Percentiles rank a stretch among this genome's conserved stretches.
These are phyloP conservation scores for Elysia chlorotica DNA, from an alignment of 1,140 invertebrate genomes.

Conservation along the genomic window DNA sequence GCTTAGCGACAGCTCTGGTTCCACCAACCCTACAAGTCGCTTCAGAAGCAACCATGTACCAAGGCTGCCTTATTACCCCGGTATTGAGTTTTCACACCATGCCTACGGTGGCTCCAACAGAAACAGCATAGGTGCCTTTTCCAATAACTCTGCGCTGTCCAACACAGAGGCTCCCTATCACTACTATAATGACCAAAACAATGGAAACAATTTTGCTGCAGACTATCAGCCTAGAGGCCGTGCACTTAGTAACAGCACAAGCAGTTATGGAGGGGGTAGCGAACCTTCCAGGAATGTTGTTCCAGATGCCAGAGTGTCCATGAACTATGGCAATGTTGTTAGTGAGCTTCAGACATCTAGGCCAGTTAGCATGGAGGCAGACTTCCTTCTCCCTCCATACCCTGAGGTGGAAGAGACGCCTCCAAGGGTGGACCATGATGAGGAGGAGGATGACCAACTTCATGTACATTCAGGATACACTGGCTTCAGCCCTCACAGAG, in stretches of 20 bases:
- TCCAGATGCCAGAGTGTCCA: neutral
- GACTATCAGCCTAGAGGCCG: neutral
- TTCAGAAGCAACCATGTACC: slow-evolving; percentile 13
- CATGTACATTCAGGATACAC: slow-evolving; percentile 1
- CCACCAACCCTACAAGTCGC: too few species aligned
- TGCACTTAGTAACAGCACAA: neutral
- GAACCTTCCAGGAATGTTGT: neutral
- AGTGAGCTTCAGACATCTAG: slow-evolving; percentile 4
- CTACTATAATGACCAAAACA: neutral
- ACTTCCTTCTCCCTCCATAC: slow-evolving; percentile 24
- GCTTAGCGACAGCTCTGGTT: too few species aligned
- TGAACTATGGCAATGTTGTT: neutral
- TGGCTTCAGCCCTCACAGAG: neutral
- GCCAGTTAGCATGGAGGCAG: slow-evolving; percentile 22
- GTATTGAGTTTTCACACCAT: slow-evolving; percentile 19
- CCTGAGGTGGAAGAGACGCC: slow-evolving; percentile 14
- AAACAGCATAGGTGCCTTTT: slow-evolving; percentile 14
- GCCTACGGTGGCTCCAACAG: slow-evolving; percentile 13
- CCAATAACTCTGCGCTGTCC: neutral
- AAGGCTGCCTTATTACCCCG: slow-evolving; percentile 11
- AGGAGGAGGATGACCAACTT: slow-evolving; percentile 13
- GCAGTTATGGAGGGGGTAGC: too few species aligned
- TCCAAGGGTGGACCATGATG: too few species aligned
- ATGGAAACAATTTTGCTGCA: neutral
- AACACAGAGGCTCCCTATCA: neutral